Evolutionary conservation across 2,113 vertebrate species (phyloP).

Genomic region (Seriola aureovittata): DNA sequence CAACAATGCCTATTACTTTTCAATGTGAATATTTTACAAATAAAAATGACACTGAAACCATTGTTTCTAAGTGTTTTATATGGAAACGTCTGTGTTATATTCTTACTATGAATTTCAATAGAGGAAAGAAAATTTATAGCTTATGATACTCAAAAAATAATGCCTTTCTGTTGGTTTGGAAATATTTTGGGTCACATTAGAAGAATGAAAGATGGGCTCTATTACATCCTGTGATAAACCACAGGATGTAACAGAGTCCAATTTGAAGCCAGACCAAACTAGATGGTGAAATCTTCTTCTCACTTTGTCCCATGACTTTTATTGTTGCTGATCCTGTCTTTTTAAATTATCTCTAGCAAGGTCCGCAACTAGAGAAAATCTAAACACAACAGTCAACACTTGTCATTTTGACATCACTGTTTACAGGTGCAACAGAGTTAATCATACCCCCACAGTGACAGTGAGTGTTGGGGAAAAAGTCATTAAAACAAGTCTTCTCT

Average conservation of each 20-base stretch:
- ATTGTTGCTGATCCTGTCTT: background rate
- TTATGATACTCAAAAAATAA: background rate
- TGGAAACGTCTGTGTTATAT: background rate
- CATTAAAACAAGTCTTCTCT: no score
- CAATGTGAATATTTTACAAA: slow-evolving; percentile 85
- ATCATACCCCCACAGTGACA: no score
- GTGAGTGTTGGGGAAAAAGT: no score
- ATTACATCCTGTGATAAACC: no score
- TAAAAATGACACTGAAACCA: slow-evolving; percentile 75
- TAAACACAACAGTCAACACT: no score
- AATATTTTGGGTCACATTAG: background rate
- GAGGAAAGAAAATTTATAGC: background rate
- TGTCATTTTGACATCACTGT: no score
- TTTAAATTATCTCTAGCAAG: no score
- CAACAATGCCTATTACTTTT: slow-evolving; percentile 70
- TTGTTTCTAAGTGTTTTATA: slow-evolving; percentile 33
- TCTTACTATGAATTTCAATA: background rate
- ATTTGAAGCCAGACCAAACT: background rate
- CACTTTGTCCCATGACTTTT: background rate
- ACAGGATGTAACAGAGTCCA: no score
- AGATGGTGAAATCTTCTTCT: background rate
- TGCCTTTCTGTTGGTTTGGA: background rate
- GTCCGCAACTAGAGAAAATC: no score
- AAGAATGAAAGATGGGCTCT: background rate
- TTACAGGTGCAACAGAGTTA: no score